Percentiles rank a stretch among this genome's conserved stretches.
Conservation (phyloP, 2,797 vertebrate species). For the Poecilia wingei region DNA sequence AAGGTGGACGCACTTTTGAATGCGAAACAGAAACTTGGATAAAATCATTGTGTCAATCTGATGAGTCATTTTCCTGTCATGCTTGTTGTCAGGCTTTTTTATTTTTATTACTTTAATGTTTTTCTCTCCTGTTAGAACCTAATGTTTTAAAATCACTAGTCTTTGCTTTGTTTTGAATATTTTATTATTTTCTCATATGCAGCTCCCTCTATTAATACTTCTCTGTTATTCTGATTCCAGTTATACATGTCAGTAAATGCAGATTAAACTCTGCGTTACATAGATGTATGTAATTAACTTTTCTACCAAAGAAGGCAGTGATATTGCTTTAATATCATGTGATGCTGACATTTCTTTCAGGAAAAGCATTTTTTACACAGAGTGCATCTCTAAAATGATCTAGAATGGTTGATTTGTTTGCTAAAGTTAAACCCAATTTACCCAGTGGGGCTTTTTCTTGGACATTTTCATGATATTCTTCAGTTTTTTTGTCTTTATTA, state of each 20-base stretch:
- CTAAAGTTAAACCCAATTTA: neutral
- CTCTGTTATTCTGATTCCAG: neutral
- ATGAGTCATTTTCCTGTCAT: constrained; percentile 34
- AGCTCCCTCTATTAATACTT: neutral
- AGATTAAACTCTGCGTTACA: neutral
- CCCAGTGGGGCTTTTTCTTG: neutral
- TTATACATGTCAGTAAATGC: neutral
- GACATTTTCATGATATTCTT: neutral
- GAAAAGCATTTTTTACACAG: neutral
- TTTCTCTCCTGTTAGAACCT: neutral
- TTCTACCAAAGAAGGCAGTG: neutral
- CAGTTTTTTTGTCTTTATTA: neutral
- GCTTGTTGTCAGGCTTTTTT: constrained; percentile 9
- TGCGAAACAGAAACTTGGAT: neutral
- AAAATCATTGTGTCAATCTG: neutral
- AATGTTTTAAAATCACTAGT: neutral
- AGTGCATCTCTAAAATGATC: neutral
- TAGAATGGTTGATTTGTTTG: neutral
- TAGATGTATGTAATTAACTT: neutral
- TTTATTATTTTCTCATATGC: neutral
- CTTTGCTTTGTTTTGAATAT: neutral
- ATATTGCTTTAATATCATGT: neutral
- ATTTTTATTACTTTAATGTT: neutral
- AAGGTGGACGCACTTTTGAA: neutral
- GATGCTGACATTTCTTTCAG: neutral